Evolutionary conservation across 2,888 invertebrate genomes (phyloP), one percentile per base, ranked within the genome.

Genomic region (Vanessa cardui): DNA sequence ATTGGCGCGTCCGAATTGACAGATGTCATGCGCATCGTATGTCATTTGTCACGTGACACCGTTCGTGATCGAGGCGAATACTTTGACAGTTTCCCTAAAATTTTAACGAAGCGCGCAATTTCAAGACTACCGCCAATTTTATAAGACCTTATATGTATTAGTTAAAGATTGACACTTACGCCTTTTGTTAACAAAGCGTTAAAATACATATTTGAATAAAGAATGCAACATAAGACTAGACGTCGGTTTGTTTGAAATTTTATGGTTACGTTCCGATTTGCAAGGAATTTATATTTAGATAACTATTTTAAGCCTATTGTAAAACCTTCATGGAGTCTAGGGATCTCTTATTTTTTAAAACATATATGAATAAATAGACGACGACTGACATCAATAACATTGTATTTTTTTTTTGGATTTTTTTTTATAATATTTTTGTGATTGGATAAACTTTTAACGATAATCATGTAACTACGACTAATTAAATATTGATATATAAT

Each of bases 351-450:
- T 52, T 52, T 9, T 49, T 8, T 39, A 39, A 54, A 21, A 56
- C 61, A 46, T 21, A 31, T 20, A 61, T n/a, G 60, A 58, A 58
- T 69, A 62, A 58, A 65, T 62, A 69, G 61, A 64, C 65, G 64
- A 62, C 46, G 50, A 65, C 12, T 52, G 49, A 69, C 58, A 58
- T 46, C 26, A 26, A 54, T 54, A 54, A 54, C 52, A 54, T 31
- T 31, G 52, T 16, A 8, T 31, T 31, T 52, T 52, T 52, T 52
- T 49, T n/a, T 12, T 31, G 18, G 26, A 4, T 26, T 54, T 56
- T 59, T 62, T 50, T 68, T 58, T 64, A 59, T 12, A 12, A 39
- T 59, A 16, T 64, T 60, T 49, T 39, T 39, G 39, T 39, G 12
- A n/a, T 52, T 18, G 18, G 45, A 45, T 46, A 16, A 39, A 20